A percentile compares a stretch with the other conserved stretches of the same genome.
These are phyloP conservation scores for Eulemur mongoz DNA, from an alignment of 2,797 vertebrate species.

Conservation along the genomic window DNA sequence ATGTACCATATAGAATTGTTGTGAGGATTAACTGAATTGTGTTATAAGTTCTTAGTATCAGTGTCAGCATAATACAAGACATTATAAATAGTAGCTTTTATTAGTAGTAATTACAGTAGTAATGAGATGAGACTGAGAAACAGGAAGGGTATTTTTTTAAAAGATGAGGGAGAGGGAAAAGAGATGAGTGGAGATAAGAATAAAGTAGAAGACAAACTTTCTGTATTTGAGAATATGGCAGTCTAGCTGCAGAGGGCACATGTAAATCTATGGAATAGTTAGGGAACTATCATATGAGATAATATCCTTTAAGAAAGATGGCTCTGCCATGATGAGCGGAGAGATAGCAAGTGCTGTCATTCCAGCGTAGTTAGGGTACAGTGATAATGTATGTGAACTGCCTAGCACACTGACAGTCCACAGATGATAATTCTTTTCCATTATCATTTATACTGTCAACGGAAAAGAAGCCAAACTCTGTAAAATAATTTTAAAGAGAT, in stretches of 20 bases:
- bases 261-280: neutral
- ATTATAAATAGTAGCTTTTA: neutral
- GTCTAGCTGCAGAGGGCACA: neutral
- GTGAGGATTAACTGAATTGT: neutral
- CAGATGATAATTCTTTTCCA: neutral
- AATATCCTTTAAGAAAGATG: neutral
- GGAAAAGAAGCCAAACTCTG: too few species aligned
- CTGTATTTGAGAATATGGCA: neutral
- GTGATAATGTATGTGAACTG: neutral
- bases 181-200: neutral
- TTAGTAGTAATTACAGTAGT: neutral
- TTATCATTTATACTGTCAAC: neutral
- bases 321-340: neutral
- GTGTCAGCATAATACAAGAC: neutral
- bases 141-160: slow-evolving; percentile 3
- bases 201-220: slow-evolving; percentile 1
- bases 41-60: slow-evolving; percentile 23
- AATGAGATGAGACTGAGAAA: slow-evolving; percentile 1
- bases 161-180: neutral
- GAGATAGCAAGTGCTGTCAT: neutral
- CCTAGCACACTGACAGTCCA: neutral
- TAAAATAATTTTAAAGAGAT: too few species aligned
- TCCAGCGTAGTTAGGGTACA: neutral
- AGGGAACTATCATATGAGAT: neutral
- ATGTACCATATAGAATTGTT: neutral